Evolutionary conservation across 1,140 invertebrate species (phyloP).

Genomic region (Dendrolimus kikuchii): DNA sequence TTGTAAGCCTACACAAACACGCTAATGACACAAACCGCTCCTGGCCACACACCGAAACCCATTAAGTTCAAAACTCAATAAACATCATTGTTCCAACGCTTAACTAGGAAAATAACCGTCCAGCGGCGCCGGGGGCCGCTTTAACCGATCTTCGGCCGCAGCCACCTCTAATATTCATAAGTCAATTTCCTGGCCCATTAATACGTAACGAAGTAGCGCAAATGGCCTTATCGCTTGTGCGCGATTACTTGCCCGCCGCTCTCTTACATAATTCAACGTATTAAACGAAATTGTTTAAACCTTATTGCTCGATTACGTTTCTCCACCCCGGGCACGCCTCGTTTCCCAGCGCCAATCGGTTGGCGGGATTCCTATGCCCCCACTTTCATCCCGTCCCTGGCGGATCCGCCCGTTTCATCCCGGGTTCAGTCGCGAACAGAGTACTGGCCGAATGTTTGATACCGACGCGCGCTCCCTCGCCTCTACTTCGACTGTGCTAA

Average conservation of each 20-base stretch:
- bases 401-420: constrained; percentile 38
- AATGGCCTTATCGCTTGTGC: constrained; percentile 72
- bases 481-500: constrained; percentile 22
- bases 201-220: constrained; percentile 71
- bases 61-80: constrained; percentile 65
- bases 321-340: constrained; percentile 62
- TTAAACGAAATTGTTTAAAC: constrained; percentile 73
- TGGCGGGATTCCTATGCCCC: constrained; percentile 24
- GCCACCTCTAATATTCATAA: constrained; percentile 71
- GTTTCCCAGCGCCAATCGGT: constrained; percentile 50
- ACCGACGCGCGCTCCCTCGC: constrained; percentile 29
- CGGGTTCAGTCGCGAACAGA: constrained; percentile 26
- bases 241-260: constrained; percentile 68
- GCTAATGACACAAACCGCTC: constrained; percentile 55
- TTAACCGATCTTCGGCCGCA: constrained; percentile 56
- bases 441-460: constrained; percentile 37
- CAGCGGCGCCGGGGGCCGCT: constrained; percentile 54
- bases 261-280: constrained; percentile 72
- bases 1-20: constrained; percentile 32
- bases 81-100: constrained; percentile 64
- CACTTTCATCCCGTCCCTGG: constrained; percentile 21
- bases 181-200: constrained; percentile 72
- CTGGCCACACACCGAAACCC: constrained; percentile 45
- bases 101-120: constrained; percentile 63
- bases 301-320: constrained; percentile 71